phyloP scores from a whole-genome alignment of 1,140 invertebrate species.

The Oscheius sp. region DNA sequence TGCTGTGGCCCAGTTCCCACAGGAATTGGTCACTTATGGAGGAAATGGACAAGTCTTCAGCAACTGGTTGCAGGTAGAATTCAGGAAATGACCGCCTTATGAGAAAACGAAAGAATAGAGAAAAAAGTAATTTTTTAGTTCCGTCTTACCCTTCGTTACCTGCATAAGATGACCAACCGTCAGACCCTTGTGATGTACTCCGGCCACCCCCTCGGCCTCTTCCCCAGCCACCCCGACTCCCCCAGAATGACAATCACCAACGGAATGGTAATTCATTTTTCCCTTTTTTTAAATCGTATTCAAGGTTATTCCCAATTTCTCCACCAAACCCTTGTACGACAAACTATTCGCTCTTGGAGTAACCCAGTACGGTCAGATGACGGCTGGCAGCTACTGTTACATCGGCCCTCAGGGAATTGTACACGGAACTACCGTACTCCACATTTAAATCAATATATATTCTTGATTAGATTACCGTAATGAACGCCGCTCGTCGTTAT shows the following conservation, averaged over 20 bases:
- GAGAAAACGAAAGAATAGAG: too few species aligned
- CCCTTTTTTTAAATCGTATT: neutral
- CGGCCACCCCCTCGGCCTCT: constrained; percentile 71
- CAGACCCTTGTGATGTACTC: constrained; percentile 72
- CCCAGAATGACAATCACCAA: constrained; percentile 73
- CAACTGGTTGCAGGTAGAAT: constrained; percentile 71
- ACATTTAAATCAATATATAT: neutral
- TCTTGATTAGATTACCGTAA: constrained; percentile 69
- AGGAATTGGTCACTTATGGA: constrained; percentile 70
- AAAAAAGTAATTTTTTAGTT: constrained; percentile 64
- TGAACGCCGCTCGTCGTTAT: constrained; percentile 71
- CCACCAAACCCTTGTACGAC: constrained; percentile 65
- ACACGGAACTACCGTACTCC: constrained; percentile 70
- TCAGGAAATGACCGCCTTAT: neutral
- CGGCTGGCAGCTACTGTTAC: constrained; percentile 70
- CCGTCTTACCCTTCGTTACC: constrained; percentile 69
- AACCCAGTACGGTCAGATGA: constrained; percentile 68
- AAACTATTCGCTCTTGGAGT: constrained; percentile 71
- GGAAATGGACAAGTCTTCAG: constrained; percentile 73
- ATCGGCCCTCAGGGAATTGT: constrained; percentile 75
- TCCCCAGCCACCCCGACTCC: constrained; percentile 65
- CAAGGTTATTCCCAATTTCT: constrained; percentile 72
- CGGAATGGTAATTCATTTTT: constrained; percentile 67
- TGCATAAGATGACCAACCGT: constrained; percentile 67
- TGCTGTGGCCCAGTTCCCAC: constrained; percentile 67